Percentiles rank a stretch among this genome's conserved stretches.
Evolutionary conservation across 1,140 invertebrate genomes (phyloP).

Genomic region (Notospermus geniculatus): DNA sequence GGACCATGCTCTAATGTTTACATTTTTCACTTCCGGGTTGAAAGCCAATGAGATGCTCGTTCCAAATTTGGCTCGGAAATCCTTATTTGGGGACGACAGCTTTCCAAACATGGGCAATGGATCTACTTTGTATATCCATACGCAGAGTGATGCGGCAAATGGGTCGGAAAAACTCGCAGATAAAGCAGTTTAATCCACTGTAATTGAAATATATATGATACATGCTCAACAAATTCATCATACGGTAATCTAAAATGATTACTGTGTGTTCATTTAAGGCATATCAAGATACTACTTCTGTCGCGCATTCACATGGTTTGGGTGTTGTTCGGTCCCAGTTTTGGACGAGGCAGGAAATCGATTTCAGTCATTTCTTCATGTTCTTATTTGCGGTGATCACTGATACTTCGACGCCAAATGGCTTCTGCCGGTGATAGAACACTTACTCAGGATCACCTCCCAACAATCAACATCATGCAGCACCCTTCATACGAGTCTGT

Average conservation of each 20-base stretch:
- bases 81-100: constrained; percentile 49
- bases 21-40: background rate
- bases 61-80: constrained; percentile 51
- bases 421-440: background rate
- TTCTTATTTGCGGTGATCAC: constrained; percentile 5
- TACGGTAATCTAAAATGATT: too few species aligned
- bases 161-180: background rate
- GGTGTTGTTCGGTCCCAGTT: background rate
- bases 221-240: too few species aligned
- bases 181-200: background rate
- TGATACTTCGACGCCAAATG: background rate
- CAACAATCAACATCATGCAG: background rate
- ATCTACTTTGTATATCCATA: constrained; percentile 23
- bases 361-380: background rate
- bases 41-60: background rate
- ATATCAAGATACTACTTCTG: too few species aligned
- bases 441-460: background rate
- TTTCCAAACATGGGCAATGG: constrained; percentile 40
- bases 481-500: background rate
- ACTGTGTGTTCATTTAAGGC: too few species aligned
- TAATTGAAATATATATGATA: too few species aligned
- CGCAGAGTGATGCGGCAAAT: background rate
- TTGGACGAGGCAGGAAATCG: background rate
- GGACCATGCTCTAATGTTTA: too few species aligned
- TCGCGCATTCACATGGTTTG: background rate